Conservation (phyloP, 2,113 vertebrate genomes). For the Barbus barbus region DNA sequence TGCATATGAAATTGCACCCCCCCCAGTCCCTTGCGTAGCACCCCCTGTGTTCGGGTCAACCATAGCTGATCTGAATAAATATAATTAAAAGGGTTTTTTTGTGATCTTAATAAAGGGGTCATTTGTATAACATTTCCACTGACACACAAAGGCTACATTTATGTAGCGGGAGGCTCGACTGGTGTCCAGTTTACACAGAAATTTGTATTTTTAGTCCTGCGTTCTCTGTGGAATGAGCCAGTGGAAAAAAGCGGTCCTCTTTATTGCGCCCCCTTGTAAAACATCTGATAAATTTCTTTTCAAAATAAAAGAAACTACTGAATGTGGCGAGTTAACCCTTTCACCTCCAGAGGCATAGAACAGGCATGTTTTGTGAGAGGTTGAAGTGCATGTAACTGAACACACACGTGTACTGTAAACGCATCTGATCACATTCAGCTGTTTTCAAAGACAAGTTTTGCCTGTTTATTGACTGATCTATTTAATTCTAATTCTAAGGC, state of each 20-base stretch:
- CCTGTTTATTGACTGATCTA: neutral
- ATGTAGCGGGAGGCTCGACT: conserved; percentile 83
- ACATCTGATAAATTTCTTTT: conserved; percentile 85
- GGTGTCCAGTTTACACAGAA: conserved; percentile 94
- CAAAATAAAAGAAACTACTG: conserved; percentile 80
- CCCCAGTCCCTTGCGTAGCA: conserved; percentile 41
- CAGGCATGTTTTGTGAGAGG: conserved; percentile 35
- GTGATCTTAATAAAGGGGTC: conserved; percentile 98
- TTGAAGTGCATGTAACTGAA: neutral
- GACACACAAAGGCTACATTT: conserved; percentile 97
- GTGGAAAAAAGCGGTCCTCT: conserved; percentile 80
- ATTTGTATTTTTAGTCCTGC: conserved; percentile 93
- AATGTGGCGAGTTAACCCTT: conserved; percentile 75
- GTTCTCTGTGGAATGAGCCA: conserved; percentile 74
- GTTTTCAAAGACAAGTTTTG: neutral
- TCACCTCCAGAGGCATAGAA: conserved; percentile 48
- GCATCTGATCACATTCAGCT: neutral
- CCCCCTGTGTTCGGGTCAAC: conserved; percentile 74
- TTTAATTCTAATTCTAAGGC: neutral
- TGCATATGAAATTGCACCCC: conserved; percentile 42
- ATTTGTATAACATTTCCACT: conserved; percentile 99
- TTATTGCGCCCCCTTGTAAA: conserved; percentile 79
- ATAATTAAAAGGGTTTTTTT: conserved; percentile 98
- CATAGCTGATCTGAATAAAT: conserved; percentile 91
- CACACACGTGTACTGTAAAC: conserved; percentile 12